Conservation (phyloP, 2,113 vertebrate species). For the Mus musculus region GRCm39 chrX:135655501-135656000, state of each 20-base stretch:
- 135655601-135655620: slow-evolving; percentile 31
- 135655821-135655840: slow-evolving; percentile 73
- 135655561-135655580: slow-evolving; percentile 44
- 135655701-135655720: slow-evolving; percentile 40
- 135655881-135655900: neutral
- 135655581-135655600: slow-evolving; percentile 45
- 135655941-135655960: slow-evolving; percentile 46
- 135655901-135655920: slow-evolving; percentile 61
- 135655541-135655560: slow-evolving; percentile 40
- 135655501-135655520: slow-evolving; percentile 53
- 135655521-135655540: slow-evolving; percentile 53
- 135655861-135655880: slow-evolving; percentile 47
- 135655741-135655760: neutral
- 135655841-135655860: slow-evolving; percentile 72
- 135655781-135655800: slow-evolving; percentile 47
- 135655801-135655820: slow-evolving; percentile 55
- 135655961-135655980: slow-evolving; percentile 25
- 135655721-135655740: slow-evolving; percentile 50
- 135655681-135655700: neutral
- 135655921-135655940: slow-evolving; percentile 59
- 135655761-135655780: neutral
- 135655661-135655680: slow-evolving; percentile 48
- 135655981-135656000: slow-evolving; percentile 29
- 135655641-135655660: slow-evolving; percentile 44
- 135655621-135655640: slow-evolving; percentile 37